These are phyloP conservation scores for Notarius lentiginosus DNA, from an alignment of 2,113 vertebrate species.

Conservation along the genomic window DNA sequence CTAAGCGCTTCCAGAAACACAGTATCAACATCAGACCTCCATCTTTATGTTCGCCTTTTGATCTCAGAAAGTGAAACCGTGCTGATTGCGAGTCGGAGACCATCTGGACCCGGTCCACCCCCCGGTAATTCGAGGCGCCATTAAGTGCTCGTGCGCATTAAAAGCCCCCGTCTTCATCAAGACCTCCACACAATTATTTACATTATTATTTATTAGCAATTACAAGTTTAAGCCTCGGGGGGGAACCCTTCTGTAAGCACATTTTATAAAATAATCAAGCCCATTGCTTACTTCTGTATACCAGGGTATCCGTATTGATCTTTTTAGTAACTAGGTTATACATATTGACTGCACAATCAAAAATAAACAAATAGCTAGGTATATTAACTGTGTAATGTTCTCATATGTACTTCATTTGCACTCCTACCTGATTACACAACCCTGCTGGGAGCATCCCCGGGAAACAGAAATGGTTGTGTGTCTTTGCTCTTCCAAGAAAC, in stretches of 20 bases:
- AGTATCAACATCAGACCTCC: slow-evolving; percentile 51
- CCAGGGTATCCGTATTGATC: neutral
- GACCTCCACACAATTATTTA: slow-evolving; percentile 30
- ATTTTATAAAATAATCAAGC: neutral
- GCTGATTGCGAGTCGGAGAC: slow-evolving; percentile 60
- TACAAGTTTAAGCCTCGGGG: neutral
- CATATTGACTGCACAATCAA: neutral
- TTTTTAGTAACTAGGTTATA: neutral
- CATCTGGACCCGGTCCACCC: slow-evolving; percentile 61
- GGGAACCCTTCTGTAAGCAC: neutral
- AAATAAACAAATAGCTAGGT: neutral
- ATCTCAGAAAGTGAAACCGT: slow-evolving; percentile 65
- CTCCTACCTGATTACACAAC: neutral
- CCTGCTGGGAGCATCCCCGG: neutral
- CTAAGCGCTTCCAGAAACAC: slow-evolving; percentile 32
- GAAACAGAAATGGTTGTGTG: neutral
- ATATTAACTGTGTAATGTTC: neutral
- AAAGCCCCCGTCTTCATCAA: slow-evolving; percentile 43
- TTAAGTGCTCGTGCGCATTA: slow-evolving; percentile 56
- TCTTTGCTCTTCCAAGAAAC: neutral
- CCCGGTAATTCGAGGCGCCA: slow-evolving; percentile 48
- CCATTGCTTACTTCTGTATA: neutral
- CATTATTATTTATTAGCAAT: slow-evolving; percentile 19
- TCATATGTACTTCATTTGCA: neutral
- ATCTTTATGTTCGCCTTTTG: slow-evolving; percentile 55